Base-by-base conservation (phyloP, 2,888 invertebrate genomes). In the Amorpha juglandis region DNA sequence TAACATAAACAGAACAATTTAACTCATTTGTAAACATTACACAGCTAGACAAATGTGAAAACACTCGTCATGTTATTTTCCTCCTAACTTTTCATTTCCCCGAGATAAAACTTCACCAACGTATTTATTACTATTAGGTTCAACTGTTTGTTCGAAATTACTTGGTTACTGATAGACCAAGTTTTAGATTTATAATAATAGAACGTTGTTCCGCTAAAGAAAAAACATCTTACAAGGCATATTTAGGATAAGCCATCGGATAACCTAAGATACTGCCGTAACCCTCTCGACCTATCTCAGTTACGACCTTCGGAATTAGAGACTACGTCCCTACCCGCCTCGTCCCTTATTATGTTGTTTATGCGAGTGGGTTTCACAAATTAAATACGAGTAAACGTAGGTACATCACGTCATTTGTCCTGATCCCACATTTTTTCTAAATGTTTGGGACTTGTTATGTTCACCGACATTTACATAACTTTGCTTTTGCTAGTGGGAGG, bases 191-290 rank as follows among this genome's bases (percentile, higher is more conserved):
- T 50, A 50, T 50, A 19, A 48, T 50, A 50, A 50, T 50, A 50
- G 48, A 50, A 50, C 19, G 19, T 19, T 19, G 50, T 19, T 50
- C 50, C 19, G 50, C 50, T 50, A 50, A 19, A 50, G 50, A 19
- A 58, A 27, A 55, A 58, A 58, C 58, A 58, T 58, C 11, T 11
- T 38, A 42, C 38, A n/a, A 19, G 19, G 38, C 42, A 58, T 58
- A 38, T 58, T 52, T 58, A 16, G 38, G 38, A 8, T 16, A 42
- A 11, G 42, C 38, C 42, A 42, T 58, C 19, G 16, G 42, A 58
- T 58, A 42, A 16, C 19, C 19, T 58, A 58, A 42, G 38, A 58
- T 58, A 58, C 42, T 42, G 42, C 27, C 42, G 58, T 38, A 42
- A 16, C 19, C 58, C 16, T 12, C 16, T 12, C 11, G 58, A 58